Percentiles rank a stretch among this genome's conserved stretches.
Conservation (phyloP, 2,113 vertebrate genomes). For the Solenodon paradoxus region DNA sequence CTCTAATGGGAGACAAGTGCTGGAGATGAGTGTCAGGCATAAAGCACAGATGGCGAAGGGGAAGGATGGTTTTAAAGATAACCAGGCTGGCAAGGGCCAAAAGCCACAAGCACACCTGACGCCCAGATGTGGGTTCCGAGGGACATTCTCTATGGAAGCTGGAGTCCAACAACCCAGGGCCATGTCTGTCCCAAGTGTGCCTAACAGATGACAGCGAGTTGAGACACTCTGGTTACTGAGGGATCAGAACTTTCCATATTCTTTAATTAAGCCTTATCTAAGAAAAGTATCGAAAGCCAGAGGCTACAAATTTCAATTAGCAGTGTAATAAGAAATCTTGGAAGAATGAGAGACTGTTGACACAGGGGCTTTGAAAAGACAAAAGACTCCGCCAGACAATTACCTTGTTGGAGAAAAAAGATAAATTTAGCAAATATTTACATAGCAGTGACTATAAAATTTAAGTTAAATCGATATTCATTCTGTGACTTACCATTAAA, state of each 20-base stretch:
- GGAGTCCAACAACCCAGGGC: too few species aligned
- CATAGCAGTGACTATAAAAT: neutral
- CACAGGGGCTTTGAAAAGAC: slow-evolving; percentile 11
- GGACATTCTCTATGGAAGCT: too few species aligned
- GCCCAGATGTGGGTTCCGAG: too few species aligned
- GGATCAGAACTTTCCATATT: neutral
- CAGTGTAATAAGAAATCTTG: neutral
- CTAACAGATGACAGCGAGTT: too few species aligned
- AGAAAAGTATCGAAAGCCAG: slow-evolving; percentile 4
- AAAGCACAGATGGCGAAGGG: too few species aligned
- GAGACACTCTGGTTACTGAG: neutral
- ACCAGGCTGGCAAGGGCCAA: too few species aligned
- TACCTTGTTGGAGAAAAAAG: slow-evolving; percentile 22
- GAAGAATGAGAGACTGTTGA: slow-evolving; percentile 25
- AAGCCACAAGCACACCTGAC: too few species aligned
- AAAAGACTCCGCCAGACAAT: neutral
- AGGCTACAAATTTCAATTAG: slow-evolving; percentile 13
- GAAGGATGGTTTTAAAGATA: too few species aligned
- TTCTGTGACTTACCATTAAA: neutral
- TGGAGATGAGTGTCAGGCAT: too few species aligned
- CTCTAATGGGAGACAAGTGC: too few species aligned
- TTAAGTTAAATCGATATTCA: neutral
- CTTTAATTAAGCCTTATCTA: slow-evolving; percentile 23
- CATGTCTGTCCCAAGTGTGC: rapidly evolving
- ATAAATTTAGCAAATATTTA: slow-evolving; percentile 57